Base-by-base conservation (phyloP, 2,113 vertebrate genomes). In the Cebus imitator region DNA sequence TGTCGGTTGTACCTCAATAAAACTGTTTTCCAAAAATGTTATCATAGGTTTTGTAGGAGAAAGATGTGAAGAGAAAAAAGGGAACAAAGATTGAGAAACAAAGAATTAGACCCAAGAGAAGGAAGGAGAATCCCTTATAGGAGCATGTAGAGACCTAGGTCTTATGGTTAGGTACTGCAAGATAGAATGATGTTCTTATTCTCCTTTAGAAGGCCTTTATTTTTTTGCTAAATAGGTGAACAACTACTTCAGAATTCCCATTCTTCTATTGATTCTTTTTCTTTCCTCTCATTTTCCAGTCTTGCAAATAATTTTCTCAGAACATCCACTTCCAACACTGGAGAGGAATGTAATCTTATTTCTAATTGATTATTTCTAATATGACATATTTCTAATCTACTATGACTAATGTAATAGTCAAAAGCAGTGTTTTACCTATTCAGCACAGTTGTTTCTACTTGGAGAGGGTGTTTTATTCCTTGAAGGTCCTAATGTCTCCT, bases 311-410 rank as follows among this genome's bases (percentile, higher is more conserved):
- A 68, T 85, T 58, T 55, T 78, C 84, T 85, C 88, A 84, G 35
- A 94, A 94, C 61, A 90, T 72, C 27, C 40, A 92, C 6, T 92
- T 92, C 30, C 17, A 87, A 12, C 50, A 5, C 64, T 73, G 37
- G 48, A 93, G 43, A 91, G 91, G 72, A 85, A 86, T 87, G 40
- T 87, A 93, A 83, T 96, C 25, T 79, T 80, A 40, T 40, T 72
- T 90, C 75, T 66, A 50, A 75, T 32, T 32, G 61, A 64, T 12
- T 64, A 64, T 64, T 64, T 64, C 61, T 64, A 32, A 30, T 64
- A 64, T 64, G 61, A 64, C 61, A 64, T 64, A 30, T 30, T 30
- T 64, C 61, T 14, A 64, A 64, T 32, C 12, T 64, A 64, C 27
- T 30, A 32, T 32, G 61, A 64, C 27, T 64, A 64, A 64, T 64